Evolutionary conservation across 2,888 invertebrate species (phyloP).

Genomic region (Cataglyphis cursor): DNA sequence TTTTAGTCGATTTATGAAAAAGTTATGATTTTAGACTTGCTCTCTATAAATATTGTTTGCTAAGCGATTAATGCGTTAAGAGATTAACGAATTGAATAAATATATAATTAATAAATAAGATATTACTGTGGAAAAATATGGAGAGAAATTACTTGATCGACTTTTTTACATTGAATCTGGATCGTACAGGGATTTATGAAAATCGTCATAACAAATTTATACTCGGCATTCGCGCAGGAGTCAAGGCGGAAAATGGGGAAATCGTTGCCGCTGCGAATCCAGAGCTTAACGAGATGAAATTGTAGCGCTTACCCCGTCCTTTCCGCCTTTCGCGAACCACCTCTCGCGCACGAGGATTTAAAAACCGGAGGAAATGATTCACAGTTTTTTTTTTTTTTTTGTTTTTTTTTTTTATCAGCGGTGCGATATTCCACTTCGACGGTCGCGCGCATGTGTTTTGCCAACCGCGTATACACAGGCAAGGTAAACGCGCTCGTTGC

Average conservation of each 20-base stretch:
- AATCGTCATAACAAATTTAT: conserved; percentile 65
- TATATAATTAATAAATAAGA: neutral
- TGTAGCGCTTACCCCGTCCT: conserved; percentile 65
- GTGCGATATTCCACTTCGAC: conserved; percentile 59
- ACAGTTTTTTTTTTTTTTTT: conserved; percentile 57
- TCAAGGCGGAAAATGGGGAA: conserved; percentile 64
- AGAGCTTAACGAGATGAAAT: conserved; percentile 79
- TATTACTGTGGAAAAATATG: neutral
- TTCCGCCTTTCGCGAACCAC: conserved; percentile 30
- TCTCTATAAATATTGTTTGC: neutral
- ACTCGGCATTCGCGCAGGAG: conserved; percentile 54
- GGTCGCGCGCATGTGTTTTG: conserved; percentile 27
- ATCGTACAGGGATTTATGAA: conserved; percentile 58
- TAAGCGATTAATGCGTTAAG: neutral
- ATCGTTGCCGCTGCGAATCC: conserved; percentile 69
- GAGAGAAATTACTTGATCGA: neutral
- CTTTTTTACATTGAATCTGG: neutral
- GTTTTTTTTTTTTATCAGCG: conserved; percentile 46
- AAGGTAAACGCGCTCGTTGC: conserved; percentile 56
- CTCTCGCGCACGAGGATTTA: conserved; percentile 67
- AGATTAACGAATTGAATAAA: neutral
- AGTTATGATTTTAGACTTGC: neutral
- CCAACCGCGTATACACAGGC: conserved; percentile 16
- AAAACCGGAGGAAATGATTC: conserved; percentile 63
- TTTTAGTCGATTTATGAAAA: neutral